Conservation (phyloP, 2,113 vertebrate genomes). For the Lepidothrix coronata region DNA sequence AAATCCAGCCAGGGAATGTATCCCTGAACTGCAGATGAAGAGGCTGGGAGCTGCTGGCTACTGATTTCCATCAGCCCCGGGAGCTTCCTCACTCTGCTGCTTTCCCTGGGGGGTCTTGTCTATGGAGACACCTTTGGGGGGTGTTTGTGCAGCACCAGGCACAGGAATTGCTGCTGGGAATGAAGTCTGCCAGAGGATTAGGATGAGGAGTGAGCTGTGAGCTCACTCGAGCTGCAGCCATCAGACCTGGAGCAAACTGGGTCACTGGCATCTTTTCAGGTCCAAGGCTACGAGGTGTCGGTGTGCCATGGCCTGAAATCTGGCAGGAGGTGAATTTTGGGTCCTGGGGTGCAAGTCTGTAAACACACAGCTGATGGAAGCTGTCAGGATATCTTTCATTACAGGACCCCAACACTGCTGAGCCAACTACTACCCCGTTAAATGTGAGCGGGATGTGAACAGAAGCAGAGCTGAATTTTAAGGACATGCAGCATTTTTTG, state of each 20-base stretch:
- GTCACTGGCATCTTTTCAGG: not conserved
- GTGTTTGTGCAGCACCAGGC: not conserved
- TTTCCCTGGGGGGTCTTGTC: fast-evolving
- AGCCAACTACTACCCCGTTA: not conserved
- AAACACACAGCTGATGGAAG: fast-evolving
- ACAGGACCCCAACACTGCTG: not conserved
- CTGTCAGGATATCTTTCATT: not conserved
- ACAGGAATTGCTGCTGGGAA: not conserved
- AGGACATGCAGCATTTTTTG: not conserved
- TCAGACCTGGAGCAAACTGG: conserved; percentile 4
- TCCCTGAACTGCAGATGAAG: not conserved
- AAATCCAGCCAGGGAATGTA: not conserved
- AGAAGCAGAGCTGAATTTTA: not conserved
- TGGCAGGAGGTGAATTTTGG: not conserved
- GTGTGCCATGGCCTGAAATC: not conserved
- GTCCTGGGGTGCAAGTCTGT: not conserved
- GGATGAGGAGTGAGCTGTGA: not conserved
- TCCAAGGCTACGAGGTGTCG: not conserved
- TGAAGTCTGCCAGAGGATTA: not conserved
- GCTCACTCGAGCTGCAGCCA: not conserved
- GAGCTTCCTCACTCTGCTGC: not conserved
- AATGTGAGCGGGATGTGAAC: fast-evolving
- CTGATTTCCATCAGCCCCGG: not conserved
- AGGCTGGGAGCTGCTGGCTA: not conserved
- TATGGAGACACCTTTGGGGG: fast-evolving